Evolutionary conservation across 2,888 invertebrate species (phyloP).

Genomic region (Luperina nickerlii): DNA sequence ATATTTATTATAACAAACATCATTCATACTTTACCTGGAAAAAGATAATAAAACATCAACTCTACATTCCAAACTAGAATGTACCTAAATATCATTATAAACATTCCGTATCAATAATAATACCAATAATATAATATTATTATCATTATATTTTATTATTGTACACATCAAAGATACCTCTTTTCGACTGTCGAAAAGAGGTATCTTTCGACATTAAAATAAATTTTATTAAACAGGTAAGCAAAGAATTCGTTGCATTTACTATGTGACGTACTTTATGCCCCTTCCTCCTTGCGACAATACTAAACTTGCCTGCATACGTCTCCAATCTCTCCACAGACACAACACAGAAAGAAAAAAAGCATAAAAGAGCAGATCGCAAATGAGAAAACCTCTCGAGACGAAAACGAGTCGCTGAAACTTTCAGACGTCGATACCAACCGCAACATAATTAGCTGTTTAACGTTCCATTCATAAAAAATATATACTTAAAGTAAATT

Average conservation of each 20-base stretch:
- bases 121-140: background rate
- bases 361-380: conserved; percentile 42
- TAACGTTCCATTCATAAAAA: conserved; percentile 33
- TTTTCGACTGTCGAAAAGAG: too few species aligned
- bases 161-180: background rate
- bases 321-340: conserved; percentile 23
- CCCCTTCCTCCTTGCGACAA: background rate
- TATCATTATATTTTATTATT: too few species aligned
- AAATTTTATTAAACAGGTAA: background rate
- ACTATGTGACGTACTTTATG: conserved; percentile 5
- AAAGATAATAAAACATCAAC: background rate
- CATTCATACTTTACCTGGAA: background rate
- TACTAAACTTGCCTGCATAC: conserved; percentile 36
- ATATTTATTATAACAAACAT: background rate
- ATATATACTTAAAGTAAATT: conserved; percentile 34
- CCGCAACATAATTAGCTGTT: conserved; percentile 43
- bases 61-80: background rate
- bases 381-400: conserved; percentile 56
- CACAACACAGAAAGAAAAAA: conserved; percentile 49
- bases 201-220: background rate
- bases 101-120: background rate
- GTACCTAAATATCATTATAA: background rate
- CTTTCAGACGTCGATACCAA: conserved; percentile 41
- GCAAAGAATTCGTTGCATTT: background rate
- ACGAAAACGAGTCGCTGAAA: conserved; percentile 37